phyloP scores from a whole-genome alignment of 2,888 invertebrate species.

The Microchrysa polita region DNA sequence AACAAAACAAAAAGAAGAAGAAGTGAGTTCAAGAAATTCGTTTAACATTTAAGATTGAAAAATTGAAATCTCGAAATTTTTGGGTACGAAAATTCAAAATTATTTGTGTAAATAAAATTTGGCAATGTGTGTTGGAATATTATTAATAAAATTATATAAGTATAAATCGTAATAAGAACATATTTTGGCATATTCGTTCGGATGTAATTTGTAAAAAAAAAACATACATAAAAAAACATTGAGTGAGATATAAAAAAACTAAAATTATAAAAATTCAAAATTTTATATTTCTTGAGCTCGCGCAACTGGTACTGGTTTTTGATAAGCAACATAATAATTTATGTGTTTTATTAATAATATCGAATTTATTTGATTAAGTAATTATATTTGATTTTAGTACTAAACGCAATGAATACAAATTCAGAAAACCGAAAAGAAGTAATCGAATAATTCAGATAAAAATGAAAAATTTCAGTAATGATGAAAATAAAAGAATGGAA shows the following conservation, averaged over 20 bases:
- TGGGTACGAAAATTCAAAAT: constrained; percentile 24
- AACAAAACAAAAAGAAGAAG: too few relatives aligned
- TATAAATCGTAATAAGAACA: background rate
- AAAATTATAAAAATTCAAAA: constrained; percentile 22
- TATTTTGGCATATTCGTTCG: background rate
- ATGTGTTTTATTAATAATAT: constrained; percentile 34
- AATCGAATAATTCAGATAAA: background rate
- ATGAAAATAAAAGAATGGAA: background rate
- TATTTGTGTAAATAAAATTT: constrained; percentile 29
- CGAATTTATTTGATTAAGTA: constrained; percentile 11
- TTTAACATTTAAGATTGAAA: constrained; percentile 15
- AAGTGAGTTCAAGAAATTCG: constrained; percentile 41
- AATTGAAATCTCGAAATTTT: background rate
- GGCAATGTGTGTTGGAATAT: background rate
- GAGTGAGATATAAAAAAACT: constrained; percentile 5
- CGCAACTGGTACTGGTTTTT: constrained; percentile 25
- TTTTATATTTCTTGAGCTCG: constrained; percentile 39
- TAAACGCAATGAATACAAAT: constrained; percentile 13
- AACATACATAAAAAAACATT: background rate
- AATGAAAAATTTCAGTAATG: constrained; percentile 6
- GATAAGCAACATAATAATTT: too few relatives aligned
- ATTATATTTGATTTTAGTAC: constrained; percentile 18
- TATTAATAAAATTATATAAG: too few relatives aligned
- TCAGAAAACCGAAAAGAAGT: background rate
- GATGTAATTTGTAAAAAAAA: background rate